Evolutionary conservation across 2,797 vertebrate genomes (phyloP), one percentile per base, ranked within the genome.

Genomic region (Prionace glauca): DNA sequence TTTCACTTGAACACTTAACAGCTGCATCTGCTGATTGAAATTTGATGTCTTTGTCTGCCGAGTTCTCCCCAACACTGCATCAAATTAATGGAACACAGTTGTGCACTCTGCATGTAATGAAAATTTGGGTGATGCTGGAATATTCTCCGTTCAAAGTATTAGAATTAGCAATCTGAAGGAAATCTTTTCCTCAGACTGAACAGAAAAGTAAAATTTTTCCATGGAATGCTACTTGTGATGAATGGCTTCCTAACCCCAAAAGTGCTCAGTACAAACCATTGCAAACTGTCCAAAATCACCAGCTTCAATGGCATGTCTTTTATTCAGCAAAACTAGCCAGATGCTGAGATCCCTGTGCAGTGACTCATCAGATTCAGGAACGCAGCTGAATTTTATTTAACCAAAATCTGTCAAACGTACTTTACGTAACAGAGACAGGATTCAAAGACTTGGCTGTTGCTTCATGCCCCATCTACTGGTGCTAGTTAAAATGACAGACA

Each of bases 351-450:
- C 1, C 20, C 41, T 92, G 90, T 92, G 20, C n/a, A 67, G 90
- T 92, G 90, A 92, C 36, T 92, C 65, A 41, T 92, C 62, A n/a
- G 36, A 41, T 65, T 92, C n/a, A n/a, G n/a, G 62, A 69, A 69
- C 22, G 20, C 90, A 92, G n/a, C 62, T 92, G 65, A 69, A 69
- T 24, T 4, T 92, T 67, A 67, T 92, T 67, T 5, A 69, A 41
- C 90, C 1, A 92, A 92, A 92, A 41, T 22, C 62, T 69, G 65
- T 92, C 90, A 69, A 12, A 69, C 12, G 32, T 69, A 92, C 90
- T 92, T 41, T 69, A 3, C 12, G 20, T 69, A 41, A 67, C 56
- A 65, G 62, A 84, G 45, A 84, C 41, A 92, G 90, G 24, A n/a
- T 41, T 18, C 18, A 24, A 41, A 41, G n/a, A 22, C 18, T 26